These are phyloP conservation scores for Drosophila simulans DNA, from an alignment of 1,140 invertebrate genomes.

Conservation along the genomic window DNA sequence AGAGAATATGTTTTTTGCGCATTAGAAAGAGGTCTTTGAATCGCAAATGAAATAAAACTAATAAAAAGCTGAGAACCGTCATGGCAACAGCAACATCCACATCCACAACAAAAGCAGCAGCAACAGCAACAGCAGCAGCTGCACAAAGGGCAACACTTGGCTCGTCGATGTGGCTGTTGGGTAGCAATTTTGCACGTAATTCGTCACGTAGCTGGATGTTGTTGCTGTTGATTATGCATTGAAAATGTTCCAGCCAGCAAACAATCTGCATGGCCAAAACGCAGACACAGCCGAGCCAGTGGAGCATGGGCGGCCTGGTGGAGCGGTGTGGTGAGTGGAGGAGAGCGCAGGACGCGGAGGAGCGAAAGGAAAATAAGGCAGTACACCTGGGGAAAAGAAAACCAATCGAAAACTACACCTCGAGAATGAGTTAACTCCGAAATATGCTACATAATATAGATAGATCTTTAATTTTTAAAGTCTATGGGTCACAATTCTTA, in stretches of 20 bases:
- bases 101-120: too few relatives aligned
- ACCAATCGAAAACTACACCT: not conserved
- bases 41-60: slow-evolving; percentile 15
- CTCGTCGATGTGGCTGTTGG: slow-evolving; percentile 22
- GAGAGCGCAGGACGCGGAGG: slow-evolving; percentile 7
- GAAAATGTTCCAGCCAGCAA: slow-evolving; percentile 63
- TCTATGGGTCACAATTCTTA: too few relatives aligned
- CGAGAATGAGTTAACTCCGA: not conserved
- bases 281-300: slow-evolving; percentile 22
- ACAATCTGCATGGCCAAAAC: slow-evolving; percentile 71
- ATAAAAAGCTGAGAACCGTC: slow-evolving; percentile 12
- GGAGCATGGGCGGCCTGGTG: slow-evolving; percentile 22
- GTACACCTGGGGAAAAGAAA: slow-evolving; percentile 9
- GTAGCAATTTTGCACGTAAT: slow-evolving; percentile 76
- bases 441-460: too few relatives aligned
- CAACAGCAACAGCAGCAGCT: slow-evolving; percentile 27
- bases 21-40: slow-evolving; percentile 51
- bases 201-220: slow-evolving; percentile 68
- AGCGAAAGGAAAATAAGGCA: not conserved
- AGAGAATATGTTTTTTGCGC: slow-evolving; percentile 48
- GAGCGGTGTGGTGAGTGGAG: not conserved
- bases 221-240: slow-evolving; percentile 78
- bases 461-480: too few relatives aligned
- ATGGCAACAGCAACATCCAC: slow-evolving; percentile 13
- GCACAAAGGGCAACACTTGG: slow-evolving; percentile 34